Conservation (phyloP, 2,113 vertebrate species). For the Microtus ochrogaster region DNA sequence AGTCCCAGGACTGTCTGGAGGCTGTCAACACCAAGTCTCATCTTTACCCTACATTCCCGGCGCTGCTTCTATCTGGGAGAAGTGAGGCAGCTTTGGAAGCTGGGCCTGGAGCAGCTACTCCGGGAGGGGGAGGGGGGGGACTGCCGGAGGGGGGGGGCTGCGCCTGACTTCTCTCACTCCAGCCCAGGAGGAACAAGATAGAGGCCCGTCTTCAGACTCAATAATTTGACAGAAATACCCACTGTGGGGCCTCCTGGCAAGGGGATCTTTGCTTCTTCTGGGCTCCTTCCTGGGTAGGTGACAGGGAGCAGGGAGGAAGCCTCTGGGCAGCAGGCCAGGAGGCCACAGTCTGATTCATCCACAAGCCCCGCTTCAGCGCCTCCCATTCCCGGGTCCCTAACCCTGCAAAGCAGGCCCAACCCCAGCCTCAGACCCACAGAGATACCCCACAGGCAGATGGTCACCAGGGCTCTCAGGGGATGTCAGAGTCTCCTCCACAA, state of each 20-base stretch:
- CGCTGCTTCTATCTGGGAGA: background rate
- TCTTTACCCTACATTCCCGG: background rate
- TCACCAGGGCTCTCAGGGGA: slow-evolving; percentile 20
- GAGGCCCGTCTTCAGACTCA: background rate
- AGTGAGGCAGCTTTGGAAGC: background rate
- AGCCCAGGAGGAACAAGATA: background rate
- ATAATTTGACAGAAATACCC: background rate
- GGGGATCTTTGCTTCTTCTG: background rate
- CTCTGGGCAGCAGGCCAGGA: background rate
- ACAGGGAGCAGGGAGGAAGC: background rate
- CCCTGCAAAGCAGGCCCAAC: slow-evolving; percentile 11
- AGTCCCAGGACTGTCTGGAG: background rate
- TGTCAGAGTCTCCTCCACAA: background rate
- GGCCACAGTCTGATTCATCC: background rate
- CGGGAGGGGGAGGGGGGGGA: background rate
- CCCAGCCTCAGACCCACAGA: slow-evolving; percentile 47
- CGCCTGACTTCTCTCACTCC: background rate
- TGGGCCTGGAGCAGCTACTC: background rate
- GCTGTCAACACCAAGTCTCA: background rate
- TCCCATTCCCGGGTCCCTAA: background rate
- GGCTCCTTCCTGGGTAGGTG: background rate
- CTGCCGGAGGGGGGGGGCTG: background rate
- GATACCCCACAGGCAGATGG: slow-evolving; percentile 47
- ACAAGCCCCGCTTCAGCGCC: slow-evolving; percentile 17
- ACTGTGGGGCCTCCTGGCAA: background rate